Percentiles rank a stretch among this genome's conserved stretches.
Conservation (phyloP, 2,888 invertebrate species). For the Platycheirus albimanus region DNA sequence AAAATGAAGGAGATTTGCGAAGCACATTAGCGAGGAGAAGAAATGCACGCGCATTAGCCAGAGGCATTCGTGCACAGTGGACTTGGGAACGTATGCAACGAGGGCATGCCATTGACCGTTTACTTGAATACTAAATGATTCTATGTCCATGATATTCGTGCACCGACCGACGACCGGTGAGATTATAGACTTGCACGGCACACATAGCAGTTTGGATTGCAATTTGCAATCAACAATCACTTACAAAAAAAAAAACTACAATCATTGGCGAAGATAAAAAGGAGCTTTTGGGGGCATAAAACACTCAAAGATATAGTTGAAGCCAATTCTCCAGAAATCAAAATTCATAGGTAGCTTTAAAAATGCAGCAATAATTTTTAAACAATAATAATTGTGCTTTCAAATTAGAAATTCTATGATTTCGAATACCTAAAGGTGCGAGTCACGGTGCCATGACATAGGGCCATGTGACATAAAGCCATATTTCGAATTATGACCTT, state of each 20-base stretch:
- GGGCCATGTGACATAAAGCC: too few species aligned
- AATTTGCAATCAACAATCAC: constrained; percentile 20
- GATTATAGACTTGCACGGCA: constrained; percentile 19
- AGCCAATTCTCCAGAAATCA: too few species aligned
- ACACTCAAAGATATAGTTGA: not conserved
- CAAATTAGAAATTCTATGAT: too few species aligned
- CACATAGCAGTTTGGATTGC: constrained; percentile 7
- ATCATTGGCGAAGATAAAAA: not conserved
- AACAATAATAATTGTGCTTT: too few species aligned
- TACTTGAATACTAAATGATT: constrained; percentile 35
- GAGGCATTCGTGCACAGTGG: constrained; percentile 10
- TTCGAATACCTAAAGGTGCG: too few species aligned
- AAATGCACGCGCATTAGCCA: constrained; percentile 23
- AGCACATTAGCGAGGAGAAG: constrained; percentile 20
- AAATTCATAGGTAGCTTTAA: too few species aligned
- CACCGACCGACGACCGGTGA: constrained; percentile 10
- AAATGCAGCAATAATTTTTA: too few species aligned
- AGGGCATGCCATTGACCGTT: constrained; percentile 57
- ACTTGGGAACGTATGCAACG: constrained; percentile 32
- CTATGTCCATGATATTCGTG: constrained; percentile 41
- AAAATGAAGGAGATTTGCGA: constrained; percentile 35
- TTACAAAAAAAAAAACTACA: not conserved
- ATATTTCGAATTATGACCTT: too few species aligned
- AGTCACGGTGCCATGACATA: too few species aligned
- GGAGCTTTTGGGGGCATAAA: not conserved